Conservation (phyloP, 2,797 vertebrate genomes). For the Champsocephalus gunnari region DNA sequence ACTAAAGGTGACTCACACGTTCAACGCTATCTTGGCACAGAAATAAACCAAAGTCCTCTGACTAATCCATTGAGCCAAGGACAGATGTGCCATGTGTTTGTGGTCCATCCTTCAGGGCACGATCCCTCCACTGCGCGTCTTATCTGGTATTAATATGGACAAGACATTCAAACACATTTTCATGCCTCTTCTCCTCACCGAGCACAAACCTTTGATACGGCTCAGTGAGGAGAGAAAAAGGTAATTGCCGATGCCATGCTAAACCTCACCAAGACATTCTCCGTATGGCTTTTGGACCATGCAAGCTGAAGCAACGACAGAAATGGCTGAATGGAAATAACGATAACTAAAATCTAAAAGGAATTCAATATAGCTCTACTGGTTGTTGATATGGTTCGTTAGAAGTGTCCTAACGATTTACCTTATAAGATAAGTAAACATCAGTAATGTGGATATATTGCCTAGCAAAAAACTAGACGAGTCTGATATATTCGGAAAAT, state of each 20-base stretch:
- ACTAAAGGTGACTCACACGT: not conserved
- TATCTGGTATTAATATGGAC: slow-evolving; percentile 61
- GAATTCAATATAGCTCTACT: not conserved
- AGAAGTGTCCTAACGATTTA: not conserved
- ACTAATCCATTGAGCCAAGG: slow-evolving; percentile 13
- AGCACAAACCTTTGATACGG: slow-evolving; percentile 46
- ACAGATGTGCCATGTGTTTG: slow-evolving; percentile 11
- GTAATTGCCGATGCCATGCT: slow-evolving; percentile 48
- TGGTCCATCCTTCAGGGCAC: slow-evolving; percentile 19
- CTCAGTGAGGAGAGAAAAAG: slow-evolving; percentile 31
- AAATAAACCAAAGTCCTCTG: slow-evolving; percentile 7
- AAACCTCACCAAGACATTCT: slow-evolving; percentile 28
- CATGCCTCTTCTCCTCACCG: slow-evolving; percentile 41
- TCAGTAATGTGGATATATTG: no score
- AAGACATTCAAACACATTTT: slow-evolving; percentile 43
- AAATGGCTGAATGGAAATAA: not conserved
- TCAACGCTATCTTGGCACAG: slow-evolving; percentile 11
- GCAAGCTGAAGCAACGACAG: not conserved
- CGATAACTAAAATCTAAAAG: slow-evolving; percentile 7
- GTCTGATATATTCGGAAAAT: no score
- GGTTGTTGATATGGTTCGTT: not conserved
- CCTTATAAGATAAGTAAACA: no score
- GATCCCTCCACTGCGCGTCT: slow-evolving; percentile 35
- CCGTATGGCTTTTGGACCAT: not conserved
- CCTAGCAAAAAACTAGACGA: no score